A percentile compares a stretch with the other conserved stretches of the same genome.
Evolutionary conservation across 1,140 invertebrate species (phyloP).

Genomic region (Popillia japonica): DNA sequence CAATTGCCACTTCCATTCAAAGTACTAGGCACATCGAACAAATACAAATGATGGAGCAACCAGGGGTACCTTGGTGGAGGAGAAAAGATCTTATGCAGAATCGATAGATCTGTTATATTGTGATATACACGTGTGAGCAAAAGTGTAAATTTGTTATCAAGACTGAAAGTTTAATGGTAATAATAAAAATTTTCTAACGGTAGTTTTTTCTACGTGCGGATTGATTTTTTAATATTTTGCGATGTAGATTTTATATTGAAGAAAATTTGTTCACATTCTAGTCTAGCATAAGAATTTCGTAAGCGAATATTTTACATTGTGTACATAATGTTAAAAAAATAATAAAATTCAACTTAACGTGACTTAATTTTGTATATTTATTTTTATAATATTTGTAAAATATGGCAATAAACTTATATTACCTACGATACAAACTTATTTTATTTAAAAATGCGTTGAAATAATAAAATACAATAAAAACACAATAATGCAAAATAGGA

Average conservation of each 20-base stretch:
- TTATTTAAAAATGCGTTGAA: background rate
- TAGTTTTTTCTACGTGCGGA: background rate
- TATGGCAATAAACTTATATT: background rate
- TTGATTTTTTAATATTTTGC: background rate
- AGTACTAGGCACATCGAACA: constrained; percentile 34
- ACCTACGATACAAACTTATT: background rate
- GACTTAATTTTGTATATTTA: constrained; percentile 14
- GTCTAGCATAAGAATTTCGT: constrained; percentile 9
- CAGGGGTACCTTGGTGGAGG: constrained; percentile 59
- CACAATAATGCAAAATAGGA: constrained; percentile 1
- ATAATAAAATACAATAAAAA: background rate
- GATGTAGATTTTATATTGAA: background rate
- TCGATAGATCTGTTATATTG: constrained; percentile 38
- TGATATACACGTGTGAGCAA: constrained; percentile 7
- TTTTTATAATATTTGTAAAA: constrained; percentile 12
- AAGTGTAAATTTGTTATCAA: constrained; percentile 23
- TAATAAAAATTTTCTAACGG: background rate
- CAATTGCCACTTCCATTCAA: constrained; percentile 8
- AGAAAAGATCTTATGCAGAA: constrained; percentile 52
- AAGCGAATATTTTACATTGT: constrained; percentile 21
- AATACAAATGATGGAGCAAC: constrained; percentile 50
- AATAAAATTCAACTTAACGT: constrained; percentile 8
- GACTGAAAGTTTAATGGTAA: constrained; percentile 28
- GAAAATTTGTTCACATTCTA: constrained; percentile 18
- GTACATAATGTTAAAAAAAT: constrained; percentile 3